These are phyloP conservation scores for Papilio demoleus DNA, from an alignment of 2,888 invertebrate genomes.

Conservation along the genomic window DNA sequence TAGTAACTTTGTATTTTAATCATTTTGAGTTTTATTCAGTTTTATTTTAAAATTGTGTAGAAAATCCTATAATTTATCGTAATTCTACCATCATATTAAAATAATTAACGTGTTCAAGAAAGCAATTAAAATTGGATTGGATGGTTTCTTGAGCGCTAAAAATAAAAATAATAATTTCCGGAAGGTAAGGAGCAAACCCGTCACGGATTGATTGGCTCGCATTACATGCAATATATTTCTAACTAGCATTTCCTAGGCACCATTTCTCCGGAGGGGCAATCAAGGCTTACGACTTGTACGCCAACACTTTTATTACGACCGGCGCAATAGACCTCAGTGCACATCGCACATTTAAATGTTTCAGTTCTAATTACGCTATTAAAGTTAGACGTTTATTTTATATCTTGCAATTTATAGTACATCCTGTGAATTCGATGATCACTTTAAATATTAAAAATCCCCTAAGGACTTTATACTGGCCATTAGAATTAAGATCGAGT, in stretches of 20 bases:
- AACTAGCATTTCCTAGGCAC: conserved; percentile 36
- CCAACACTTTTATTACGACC: conserved; percentile 38
- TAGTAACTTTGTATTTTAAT: too few relatives aligned
- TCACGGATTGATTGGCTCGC: conserved; percentile 26
- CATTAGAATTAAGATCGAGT: conserved; percentile 8
- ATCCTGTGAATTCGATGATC: conserved; percentile 23
- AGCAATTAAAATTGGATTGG: neutral
- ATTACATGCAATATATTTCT: conserved; percentile 35
- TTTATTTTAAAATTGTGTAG: too few relatives aligned
- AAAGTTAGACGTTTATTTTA: conserved; percentile 25
- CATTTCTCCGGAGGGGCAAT: conserved; percentile 37
- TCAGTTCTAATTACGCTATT: conserved; percentile 30
- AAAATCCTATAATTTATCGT: neutral
- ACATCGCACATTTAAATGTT: conserved; percentile 34
- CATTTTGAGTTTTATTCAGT: too few relatives aligned
- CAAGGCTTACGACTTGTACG: conserved; percentile 35
- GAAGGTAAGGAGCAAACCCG: conserved; percentile 6
- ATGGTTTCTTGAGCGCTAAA: neutral
- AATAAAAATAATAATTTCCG: conserved; percentile 20
- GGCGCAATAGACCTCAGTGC: conserved; percentile 19
- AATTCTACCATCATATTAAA: neutral
- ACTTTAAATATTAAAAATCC: conserved; percentile 23
- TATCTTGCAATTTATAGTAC: conserved; percentile 23
- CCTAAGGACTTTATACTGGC: neutral
- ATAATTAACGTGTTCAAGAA: neutral